These are phyloP conservation scores for Apus apus DNA, from an alignment of 2,113 vertebrate species.

Conservation along the genomic window DNA sequence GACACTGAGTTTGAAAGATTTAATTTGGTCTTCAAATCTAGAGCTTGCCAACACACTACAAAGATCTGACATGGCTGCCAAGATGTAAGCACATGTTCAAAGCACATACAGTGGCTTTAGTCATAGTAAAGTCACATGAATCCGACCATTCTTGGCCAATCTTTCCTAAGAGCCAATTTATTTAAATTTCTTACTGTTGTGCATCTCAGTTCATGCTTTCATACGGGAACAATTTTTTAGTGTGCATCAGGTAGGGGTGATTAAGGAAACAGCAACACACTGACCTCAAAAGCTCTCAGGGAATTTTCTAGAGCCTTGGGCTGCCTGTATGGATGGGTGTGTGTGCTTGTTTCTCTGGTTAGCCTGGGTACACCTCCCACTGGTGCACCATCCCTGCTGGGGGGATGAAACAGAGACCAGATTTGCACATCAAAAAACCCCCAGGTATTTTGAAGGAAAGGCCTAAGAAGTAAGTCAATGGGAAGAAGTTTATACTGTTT, in stretches of 20 bases:
- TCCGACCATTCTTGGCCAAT: not conserved
- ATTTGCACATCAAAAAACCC: not conserved
- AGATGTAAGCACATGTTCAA: conserved; percentile 17
- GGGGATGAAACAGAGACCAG: not conserved
- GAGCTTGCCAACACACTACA: not conserved
- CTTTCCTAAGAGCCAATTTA: not conserved
- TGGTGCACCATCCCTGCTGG: not conserved
- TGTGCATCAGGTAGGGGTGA: not conserved
- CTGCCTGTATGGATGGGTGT: not conserved
- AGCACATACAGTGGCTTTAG: conserved; percentile 14
- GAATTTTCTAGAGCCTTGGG: not conserved
- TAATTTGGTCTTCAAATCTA: conserved; percentile 2
- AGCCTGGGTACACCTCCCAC: not conserved
- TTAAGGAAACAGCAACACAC: not conserved
- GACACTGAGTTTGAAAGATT: not conserved
- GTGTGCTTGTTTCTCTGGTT: not conserved
- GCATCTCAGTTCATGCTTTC: not conserved
- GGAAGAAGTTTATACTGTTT: not conserved
- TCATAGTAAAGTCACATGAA: conserved; percentile 18
- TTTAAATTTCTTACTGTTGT: not conserved
- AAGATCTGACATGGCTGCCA: conserved; percentile 14
- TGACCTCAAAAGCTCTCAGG: conserved; percentile 16
- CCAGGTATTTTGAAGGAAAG: not conserved
- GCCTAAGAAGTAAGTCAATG: not conserved
- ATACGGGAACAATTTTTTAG: not conserved